phyloP scores from a whole-genome alignment of 2,888 invertebrate genomes.

The Lasioglossum leucozonium region DNA sequence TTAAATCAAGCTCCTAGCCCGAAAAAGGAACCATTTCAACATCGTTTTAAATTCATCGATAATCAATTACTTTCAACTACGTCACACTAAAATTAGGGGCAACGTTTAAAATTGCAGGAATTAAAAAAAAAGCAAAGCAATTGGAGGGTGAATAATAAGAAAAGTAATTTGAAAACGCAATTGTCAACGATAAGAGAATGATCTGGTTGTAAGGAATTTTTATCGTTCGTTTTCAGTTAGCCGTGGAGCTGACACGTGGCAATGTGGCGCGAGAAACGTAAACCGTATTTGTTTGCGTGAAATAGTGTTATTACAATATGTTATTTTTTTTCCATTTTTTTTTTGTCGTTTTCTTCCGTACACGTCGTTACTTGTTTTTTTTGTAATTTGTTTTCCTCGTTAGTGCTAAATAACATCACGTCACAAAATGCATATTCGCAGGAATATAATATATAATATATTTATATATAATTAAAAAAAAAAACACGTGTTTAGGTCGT shows the following conservation, averaged over 20 bases:
- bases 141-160: conserved; percentile 79
- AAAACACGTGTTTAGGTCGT: conserved; percentile 80
- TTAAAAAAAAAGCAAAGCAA: conserved; percentile 82
- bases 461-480: conserved; percentile 86
- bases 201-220: conserved; percentile 70
- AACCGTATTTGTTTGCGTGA: conserved; percentile 56
- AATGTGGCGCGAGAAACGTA: conserved; percentile 71
- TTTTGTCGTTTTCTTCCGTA: conserved; percentile 66
- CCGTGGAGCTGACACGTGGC: conserved; percentile 75
- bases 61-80: conserved; percentile 83
- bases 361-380: conserved; percentile 56
- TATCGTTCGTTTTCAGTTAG: conserved; percentile 64
- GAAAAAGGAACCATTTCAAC: conserved; percentile 83
- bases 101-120: conserved; percentile 80
- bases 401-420: conserved; percentile 87
- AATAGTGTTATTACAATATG: conserved; percentile 59
- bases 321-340: conserved; percentile 33
- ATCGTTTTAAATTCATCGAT: conserved; percentile 81
- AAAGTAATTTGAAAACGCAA: conserved; percentile 65
- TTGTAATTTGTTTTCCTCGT: conserved; percentile 68
- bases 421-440: conserved; percentile 87
- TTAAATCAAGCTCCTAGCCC: conserved; percentile 84
- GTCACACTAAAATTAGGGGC: conserved; percentile 83
- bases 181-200: conserved; percentile 66
- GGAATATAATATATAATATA: conserved; percentile 93